These are phyloP conservation scores for Oscheius sp. DNA, from an alignment of 2,888 invertebrate genomes.

Conservation along the genomic window DNA sequence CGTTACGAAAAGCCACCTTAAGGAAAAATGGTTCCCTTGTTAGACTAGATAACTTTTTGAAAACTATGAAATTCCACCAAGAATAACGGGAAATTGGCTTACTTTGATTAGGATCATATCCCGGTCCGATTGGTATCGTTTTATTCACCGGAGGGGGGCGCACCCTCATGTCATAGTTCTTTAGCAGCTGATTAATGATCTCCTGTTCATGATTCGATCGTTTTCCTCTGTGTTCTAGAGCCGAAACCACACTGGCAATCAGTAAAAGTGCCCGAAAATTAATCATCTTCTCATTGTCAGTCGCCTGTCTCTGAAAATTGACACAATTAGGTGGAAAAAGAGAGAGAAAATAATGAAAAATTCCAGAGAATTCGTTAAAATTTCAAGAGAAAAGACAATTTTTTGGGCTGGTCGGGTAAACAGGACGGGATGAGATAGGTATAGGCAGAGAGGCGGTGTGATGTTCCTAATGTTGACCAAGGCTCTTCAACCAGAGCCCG, in stretches of 20 bases:
- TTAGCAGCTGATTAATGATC: constrained; percentile 64
- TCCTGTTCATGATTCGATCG: constrained; percentile 48
- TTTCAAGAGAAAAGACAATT: background rate
- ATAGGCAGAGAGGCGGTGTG: constrained; percentile 1
- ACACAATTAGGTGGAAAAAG: background rate
- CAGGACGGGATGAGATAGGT: background rate
- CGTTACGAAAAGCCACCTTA: too few species aligned
- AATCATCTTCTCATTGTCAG: background rate
- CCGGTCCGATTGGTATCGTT: constrained; percentile 19
- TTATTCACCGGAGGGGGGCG: constrained; percentile 67
- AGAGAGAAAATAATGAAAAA: background rate
- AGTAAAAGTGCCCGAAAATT: background rate
- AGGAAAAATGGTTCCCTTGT: too few species aligned
- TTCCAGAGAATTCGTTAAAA: background rate
- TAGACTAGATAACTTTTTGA: too few species aligned
- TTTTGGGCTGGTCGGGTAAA: background rate
- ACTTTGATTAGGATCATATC: too few species aligned
- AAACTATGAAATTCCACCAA: background rate
- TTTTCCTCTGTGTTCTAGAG: constrained; percentile 1
- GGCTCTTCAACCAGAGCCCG: constrained; percentile 5
- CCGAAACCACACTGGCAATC: background rate
- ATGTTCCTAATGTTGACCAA: constrained; percentile 32
- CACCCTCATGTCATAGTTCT: constrained; percentile 67
- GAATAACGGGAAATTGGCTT: too few species aligned
- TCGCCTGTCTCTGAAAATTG: too few species aligned